Percentiles rank a stretch among this genome's conserved stretches.
Conservation (phyloP, 1,140 invertebrate genomes). For the Diachasma alloeum region DNA sequence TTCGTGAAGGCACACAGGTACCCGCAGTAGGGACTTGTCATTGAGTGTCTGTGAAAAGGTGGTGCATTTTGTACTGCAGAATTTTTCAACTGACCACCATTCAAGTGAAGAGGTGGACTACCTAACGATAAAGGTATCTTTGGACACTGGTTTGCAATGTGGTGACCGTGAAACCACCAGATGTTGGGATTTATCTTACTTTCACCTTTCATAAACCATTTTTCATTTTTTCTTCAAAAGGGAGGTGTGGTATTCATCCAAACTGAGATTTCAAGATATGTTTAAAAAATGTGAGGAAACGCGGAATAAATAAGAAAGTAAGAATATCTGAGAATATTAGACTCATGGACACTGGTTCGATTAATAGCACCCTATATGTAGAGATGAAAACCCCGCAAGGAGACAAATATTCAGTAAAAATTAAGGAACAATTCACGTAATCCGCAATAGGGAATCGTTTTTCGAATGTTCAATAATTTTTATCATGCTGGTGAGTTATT, state of each 20-base stretch:
- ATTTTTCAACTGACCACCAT: neutral
- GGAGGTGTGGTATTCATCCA: neutral
- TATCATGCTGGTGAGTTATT: too few relatives aligned
- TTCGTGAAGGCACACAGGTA: neutral
- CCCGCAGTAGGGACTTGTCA: neutral
- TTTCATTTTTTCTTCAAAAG: neutral
- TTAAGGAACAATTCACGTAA: too few relatives aligned
- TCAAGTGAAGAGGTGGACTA: neutral
- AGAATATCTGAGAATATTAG: too few relatives aligned
- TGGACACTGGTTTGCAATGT: neutral
- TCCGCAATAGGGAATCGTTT: too few relatives aligned
- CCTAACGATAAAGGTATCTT: neutral
- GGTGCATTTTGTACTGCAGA: neutral
- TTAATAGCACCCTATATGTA: too few relatives aligned
- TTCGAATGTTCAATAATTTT: too few relatives aligned
- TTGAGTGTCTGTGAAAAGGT: neutral
- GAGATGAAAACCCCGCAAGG: too few relatives aligned
- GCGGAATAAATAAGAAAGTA: neutral
- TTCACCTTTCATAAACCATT: slow-evolving; percentile 1
- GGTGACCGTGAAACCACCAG: slow-evolving; percentile 1
- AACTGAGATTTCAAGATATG: neutral
- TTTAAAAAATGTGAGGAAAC: neutral
- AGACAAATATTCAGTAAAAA: too few relatives aligned
- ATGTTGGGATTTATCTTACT: slow-evolving; percentile 13
- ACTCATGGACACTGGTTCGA: too few relatives aligned